Base-by-base conservation (phyloP, 2,113 vertebrate species). In the Nothoprocta perdicaria region DNA sequence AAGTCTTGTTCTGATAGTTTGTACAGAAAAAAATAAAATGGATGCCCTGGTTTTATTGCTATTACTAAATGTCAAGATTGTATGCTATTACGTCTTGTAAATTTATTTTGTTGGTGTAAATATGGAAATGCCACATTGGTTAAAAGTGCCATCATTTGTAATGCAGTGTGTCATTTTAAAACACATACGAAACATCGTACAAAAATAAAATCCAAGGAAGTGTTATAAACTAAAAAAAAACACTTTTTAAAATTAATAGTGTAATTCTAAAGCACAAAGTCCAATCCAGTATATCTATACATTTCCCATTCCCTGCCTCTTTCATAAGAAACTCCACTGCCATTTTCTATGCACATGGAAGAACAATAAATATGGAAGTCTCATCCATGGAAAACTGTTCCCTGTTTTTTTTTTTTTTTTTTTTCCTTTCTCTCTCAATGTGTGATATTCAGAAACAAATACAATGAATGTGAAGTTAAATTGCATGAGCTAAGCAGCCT, bases 61-160 rank as follows among this genome's bases (percentile, higher is more conserved):
- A 97, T 96, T 98, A 98, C 98, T 98, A 98, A 98, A 97, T 98
- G 98, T 99, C 97, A 95, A 97, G 98, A 97, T 98, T 98, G 98
- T 98, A 98, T 97, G 98, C 98, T 98, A 98, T 98, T 95, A 95
- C 98, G 98, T 99, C 98, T 97, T 99, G 99, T 99, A 99, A 98
- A 99, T 99, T 99, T 98, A 97, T 97, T 98, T 98, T 41, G 96
- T 98, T 98, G 96, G 97, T 99, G 99, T 99, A 99, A 99, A 99
- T 99, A 99, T 96, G 97, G 97, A 98, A 98, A 97, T 97, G 97
- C 98, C 98, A 98, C 97, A 84, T 98, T 97, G 97, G 98, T 98
- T 98, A 97, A 92, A 97, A 97, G 98, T 98, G 98, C 98, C 98
- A 98, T 98, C 98, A 97, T 98, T 98, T 98, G 98, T 99, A 98